Percentiles rank a stretch among this genome's conserved stretches.
These are phyloP conservation scores for Brachycybe producta DNA, from an alignment of 2,888 invertebrate species.

Conservation along the genomic window DNA sequence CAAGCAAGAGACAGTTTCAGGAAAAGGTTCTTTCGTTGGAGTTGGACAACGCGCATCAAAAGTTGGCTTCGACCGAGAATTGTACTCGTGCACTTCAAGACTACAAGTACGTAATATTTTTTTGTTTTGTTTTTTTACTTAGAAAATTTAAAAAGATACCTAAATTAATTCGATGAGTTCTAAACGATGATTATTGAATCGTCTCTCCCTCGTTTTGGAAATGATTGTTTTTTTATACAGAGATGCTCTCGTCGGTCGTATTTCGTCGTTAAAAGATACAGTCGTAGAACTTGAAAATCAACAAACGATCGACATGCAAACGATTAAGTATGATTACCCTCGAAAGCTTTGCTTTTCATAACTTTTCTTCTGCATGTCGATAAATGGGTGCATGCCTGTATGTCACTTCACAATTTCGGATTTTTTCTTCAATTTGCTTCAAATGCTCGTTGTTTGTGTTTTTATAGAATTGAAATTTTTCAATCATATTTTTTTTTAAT, in stretches of 20 bases:
- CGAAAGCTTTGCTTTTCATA: too few relatives aligned
- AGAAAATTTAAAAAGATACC: background rate
- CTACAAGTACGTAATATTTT: background rate
- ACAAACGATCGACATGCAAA: conserved; percentile 2
- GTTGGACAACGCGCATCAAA: conserved; percentile 12
- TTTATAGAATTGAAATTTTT: too few relatives aligned
- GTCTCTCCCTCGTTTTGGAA: too few relatives aligned
- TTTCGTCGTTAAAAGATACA: conserved; percentile 1
- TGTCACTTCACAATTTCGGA: too few relatives aligned
- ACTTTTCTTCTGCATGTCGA: too few relatives aligned
- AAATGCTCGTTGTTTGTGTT: too few relatives aligned
- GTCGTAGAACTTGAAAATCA: conserved; percentile 9
- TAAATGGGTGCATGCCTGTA: too few relatives aligned
- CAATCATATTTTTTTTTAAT: too few relatives aligned
- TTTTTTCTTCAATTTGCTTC: too few relatives aligned
- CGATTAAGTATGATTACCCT: conserved; percentile 13
- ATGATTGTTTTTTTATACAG: background rate
- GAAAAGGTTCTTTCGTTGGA: conserved; percentile 5
- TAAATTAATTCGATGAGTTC: background rate
- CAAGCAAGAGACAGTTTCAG: background rate
- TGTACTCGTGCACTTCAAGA: conserved; percentile 10
- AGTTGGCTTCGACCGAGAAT: conserved; percentile 10
- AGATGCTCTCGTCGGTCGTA: conserved; percentile 2
- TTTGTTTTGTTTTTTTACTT: too few relatives aligned
- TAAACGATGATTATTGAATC: background rate